Percentiles rank a stretch among this genome's conserved stretches.
phyloP scores from a whole-genome alignment of 2,888 invertebrate species.

The Lochmaea crataegi region DNA sequence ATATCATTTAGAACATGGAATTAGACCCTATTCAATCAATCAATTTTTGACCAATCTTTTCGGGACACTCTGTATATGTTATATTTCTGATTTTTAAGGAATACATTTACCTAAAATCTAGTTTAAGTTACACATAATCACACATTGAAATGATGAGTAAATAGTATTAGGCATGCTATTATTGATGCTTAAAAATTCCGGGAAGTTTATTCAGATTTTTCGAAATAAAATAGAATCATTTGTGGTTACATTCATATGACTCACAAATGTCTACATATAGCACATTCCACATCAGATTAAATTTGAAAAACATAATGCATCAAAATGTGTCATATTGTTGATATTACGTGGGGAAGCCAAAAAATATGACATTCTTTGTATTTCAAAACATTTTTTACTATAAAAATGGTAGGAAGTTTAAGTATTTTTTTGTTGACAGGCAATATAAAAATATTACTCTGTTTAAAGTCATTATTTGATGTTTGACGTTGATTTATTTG shows the following conservation, averaged over 20 bases:
- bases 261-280: background rate
- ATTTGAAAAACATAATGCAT: background rate
- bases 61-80: background rate
- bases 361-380: no score
- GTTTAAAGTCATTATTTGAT: no score
- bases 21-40: no score
- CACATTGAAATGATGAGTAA: background rate
- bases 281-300: background rate
- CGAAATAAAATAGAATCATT: background rate
- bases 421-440: no score
- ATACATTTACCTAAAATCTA: background rate
- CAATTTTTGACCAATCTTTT: no score
- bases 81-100: background rate
- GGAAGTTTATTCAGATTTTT: conserved; percentile 5
- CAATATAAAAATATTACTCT: no score
- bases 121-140: background rate
- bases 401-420: no score
- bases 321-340: conserved; percentile 1
- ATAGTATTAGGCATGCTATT: background rate
- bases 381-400: no score
- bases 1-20: no score
- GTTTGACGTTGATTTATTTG: no score
- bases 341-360: background rate
- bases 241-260: background rate
- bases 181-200: background rate